Evolutionary conservation across 2,888 invertebrate species (phyloP).

Genomic region (Pheosia tremula): DNA sequence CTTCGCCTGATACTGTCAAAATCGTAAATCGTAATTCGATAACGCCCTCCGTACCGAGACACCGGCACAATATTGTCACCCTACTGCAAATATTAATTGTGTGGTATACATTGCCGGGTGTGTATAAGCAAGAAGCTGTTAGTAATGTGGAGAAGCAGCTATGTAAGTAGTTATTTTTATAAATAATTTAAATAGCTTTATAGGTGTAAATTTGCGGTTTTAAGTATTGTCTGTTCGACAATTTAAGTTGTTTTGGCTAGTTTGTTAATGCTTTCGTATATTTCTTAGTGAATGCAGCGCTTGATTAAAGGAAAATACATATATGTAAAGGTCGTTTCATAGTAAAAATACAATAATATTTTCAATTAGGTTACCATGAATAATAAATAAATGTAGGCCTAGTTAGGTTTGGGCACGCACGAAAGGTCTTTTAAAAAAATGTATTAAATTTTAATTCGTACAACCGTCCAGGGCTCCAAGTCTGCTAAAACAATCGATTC

Average conservation of each 20-base stretch:
- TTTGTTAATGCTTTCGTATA: too few relatives aligned
- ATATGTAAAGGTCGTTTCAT: too few relatives aligned
- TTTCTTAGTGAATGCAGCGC: too few relatives aligned
- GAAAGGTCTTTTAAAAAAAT: too few relatives aligned
- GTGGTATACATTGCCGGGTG: neutral
- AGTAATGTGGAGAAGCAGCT: neutral
- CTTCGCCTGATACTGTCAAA: slow-evolving; percentile 66
- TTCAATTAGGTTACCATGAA: too few relatives aligned
- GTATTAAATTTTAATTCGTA: too few relatives aligned
- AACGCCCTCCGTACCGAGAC: slow-evolving; percentile 48
- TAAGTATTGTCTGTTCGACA: slow-evolving; percentile 1
- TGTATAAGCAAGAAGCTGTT: neutral
- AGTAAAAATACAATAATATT: too few relatives aligned
- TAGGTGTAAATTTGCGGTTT: neutral
- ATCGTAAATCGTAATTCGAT: slow-evolving; percentile 81
- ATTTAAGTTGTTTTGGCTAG: neutral
- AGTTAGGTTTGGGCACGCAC: too few relatives aligned
- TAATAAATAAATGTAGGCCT: too few relatives aligned
- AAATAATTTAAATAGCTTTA: neutral
- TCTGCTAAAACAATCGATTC: too few relatives aligned
- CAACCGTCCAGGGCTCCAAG: too few relatives aligned
- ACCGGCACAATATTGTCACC: slow-evolving; percentile 54
- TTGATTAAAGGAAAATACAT: too few relatives aligned
- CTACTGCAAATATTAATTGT: slow-evolving; percentile 23
- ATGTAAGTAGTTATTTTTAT: neutral